Percentiles rank a stretch among this genome's conserved stretches.
phyloP scores from a whole-genome alignment of 1,140 invertebrate species.

The Meloidogyne hapla region DNA sequence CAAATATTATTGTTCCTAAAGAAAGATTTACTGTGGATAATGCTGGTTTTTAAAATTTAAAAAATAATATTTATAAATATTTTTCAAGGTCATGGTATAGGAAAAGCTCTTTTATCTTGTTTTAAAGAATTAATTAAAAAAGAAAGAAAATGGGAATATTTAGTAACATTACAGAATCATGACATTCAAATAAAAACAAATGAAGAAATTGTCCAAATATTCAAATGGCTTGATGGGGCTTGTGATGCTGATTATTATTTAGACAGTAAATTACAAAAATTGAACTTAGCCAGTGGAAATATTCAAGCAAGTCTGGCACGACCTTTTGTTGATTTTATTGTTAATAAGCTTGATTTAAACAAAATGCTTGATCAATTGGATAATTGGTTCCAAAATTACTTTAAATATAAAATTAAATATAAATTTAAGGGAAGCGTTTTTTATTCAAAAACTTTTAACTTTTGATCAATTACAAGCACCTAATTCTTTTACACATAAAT shows the following conservation, averaged over 20 bases:
- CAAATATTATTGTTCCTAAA: conserved; percentile 32
- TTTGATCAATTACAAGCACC: conserved; percentile 17
- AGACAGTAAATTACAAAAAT: background rate
- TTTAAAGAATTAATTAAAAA: conserved; percentile 5
- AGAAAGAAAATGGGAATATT: conserved; percentile 20
- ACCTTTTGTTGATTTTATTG: conserved; percentile 22
- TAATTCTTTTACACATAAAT: conserved; percentile 29
- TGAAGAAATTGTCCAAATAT: conserved; percentile 34
- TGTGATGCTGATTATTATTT: conserved; percentile 28
- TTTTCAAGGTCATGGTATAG: background rate
- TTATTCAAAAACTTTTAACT: conserved; percentile 9
- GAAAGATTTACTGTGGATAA: conserved; percentile 30
- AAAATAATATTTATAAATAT: background rate
- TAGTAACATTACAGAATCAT: conserved; percentile 31
- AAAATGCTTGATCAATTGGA: conserved; percentile 17
- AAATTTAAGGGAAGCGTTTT: conserved; percentile 15
- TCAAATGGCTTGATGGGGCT: conserved; percentile 32
- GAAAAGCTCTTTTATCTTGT: background rate
- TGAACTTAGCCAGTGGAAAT: conserved; percentile 13
- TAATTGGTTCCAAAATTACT: background rate
- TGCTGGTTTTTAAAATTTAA: conserved; percentile 24
- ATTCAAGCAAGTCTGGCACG: conserved; percentile 10
- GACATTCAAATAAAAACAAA: conserved; percentile 35
- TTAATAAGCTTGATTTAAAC: conserved; percentile 32
- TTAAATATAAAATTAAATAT: background rate